phyloP scores from a whole-genome alignment of 2,797 vertebrate species.

The Protosalanx chinensis region DNA sequence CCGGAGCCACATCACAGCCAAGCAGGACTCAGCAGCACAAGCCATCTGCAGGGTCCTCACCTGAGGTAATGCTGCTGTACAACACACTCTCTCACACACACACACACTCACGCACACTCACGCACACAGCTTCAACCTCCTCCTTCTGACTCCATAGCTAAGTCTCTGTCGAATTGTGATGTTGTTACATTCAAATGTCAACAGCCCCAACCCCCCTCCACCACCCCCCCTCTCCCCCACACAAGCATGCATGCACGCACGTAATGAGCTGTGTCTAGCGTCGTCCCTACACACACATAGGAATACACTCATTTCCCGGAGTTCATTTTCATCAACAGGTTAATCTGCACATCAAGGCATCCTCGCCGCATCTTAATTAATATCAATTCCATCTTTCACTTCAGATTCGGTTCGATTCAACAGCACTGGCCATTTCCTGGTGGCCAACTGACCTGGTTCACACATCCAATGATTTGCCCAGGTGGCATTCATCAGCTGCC shows the following conservation, averaged over 20 bases:
- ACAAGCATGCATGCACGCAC: not conserved
- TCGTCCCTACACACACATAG: not conserved
- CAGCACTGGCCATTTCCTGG: not conserved
- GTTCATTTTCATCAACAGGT: not conserved
- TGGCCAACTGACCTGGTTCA: no score
- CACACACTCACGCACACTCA: not conserved
- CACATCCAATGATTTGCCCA: no score
- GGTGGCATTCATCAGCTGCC: no score
- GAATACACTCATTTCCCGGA: not conserved
- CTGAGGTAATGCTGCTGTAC: no score
- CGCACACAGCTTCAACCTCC: not conserved
- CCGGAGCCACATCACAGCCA: no score
- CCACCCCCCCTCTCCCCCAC: no score
- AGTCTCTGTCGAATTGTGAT: no score
- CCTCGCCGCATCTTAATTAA: not conserved
- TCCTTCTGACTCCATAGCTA: not conserved
- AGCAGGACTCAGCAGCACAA: no score
- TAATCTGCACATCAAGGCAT: not conserved
- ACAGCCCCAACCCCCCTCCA: no score
- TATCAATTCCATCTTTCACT: not conserved
- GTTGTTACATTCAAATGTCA: no score
- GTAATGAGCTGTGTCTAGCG: not conserved
- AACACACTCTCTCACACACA: constrained; percentile 1
- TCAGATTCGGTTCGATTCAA: not conserved
- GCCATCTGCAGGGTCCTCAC: no score